Evolutionary conservation across 2,113 vertebrate genomes (phyloP), one percentile per base, ranked within the genome.

Genomic region (Dipodomys spectabilis): DNA sequence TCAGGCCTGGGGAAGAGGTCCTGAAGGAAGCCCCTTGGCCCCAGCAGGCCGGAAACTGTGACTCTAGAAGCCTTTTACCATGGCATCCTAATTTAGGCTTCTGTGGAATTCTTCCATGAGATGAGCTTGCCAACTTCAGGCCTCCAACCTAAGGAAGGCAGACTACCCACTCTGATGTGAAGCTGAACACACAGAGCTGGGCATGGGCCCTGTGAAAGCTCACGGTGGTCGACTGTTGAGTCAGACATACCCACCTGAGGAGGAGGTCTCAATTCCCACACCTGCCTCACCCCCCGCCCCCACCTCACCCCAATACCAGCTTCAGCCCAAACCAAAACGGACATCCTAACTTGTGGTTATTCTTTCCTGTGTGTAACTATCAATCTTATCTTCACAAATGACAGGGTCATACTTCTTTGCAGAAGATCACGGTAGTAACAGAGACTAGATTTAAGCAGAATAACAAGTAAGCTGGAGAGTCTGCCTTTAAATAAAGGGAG

Each of bases 41-140:
- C 86, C 73, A 25, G 91, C 89, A 49, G 25, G 77, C 75, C 67
- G 86, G 94, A 92, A 88, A 39, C 65, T 68, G 77, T 85, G 82
- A 91, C 91, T 91, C 60, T 44, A 35, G 60, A 88, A 94, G 86
- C 91, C 90, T 87, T 60, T 79, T 82, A 94, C 89, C 62, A 74
- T 67, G 65, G 73, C 91, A 88, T 91, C 79, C 81, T 95, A 95
- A 62, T 45, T 93, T 96, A 96, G 91, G 75, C 78, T 86, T 96
- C 92, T 95, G 10, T 96, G 95, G 83, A 92, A 96, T 94, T 53
- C 85, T 90, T 95, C 87, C 84, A 92, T 91, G 93, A 95, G 79
- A 60, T 67, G 35, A 20, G 16, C 86, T 95, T 97, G 95, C 91
- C 95, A 92, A 2, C 83, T 85, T 97, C 79, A 91, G 90, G 84